Percentiles rank a stretch among this genome's conserved stretches.
Evolutionary conservation across 2,888 invertebrate species (phyloP).

Genomic region (Andrena trimmerana): DNA sequence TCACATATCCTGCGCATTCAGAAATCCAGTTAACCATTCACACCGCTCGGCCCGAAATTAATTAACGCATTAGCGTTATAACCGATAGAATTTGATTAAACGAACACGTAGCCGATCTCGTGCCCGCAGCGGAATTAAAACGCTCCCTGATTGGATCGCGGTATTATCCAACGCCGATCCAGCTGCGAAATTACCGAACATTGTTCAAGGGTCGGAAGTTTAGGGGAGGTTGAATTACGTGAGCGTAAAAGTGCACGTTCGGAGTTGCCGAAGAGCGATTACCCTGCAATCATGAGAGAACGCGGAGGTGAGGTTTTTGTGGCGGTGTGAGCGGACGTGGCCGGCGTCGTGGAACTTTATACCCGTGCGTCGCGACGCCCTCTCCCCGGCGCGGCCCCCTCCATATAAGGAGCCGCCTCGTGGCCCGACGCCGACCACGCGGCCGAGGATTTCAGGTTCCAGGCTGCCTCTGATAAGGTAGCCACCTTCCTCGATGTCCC

Average conservation of each 20-base stretch:
- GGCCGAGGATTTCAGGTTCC: slow-evolving; percentile 54
- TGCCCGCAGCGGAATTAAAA: background rate
- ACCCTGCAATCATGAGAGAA: slow-evolving; percentile 4
- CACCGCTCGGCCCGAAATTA: slow-evolving; percentile 3
- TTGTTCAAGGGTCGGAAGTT: background rate
- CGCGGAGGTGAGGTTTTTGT: slow-evolving; percentile 42
- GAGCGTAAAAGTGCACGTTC: slow-evolving; percentile 9
- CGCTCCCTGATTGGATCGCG: background rate
- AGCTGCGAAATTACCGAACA: background rate
- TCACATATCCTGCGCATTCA: background rate
- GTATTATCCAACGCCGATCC: background rate
- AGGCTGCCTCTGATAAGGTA: slow-evolving; percentile 59
- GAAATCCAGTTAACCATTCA: slow-evolving; percentile 13
- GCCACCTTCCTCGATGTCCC: slow-evolving; percentile 35
- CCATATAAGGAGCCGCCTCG: slow-evolving; percentile 82
- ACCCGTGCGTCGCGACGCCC: slow-evolving; percentile 77
- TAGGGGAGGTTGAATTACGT: background rate
- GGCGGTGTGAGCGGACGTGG: slow-evolving; percentile 41
- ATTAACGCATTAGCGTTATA: slow-evolving; percentile 9
- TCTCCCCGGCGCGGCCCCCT: slow-evolving; percentile 76
- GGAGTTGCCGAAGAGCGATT: slow-evolving; percentile 18
- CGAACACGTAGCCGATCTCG: background rate
- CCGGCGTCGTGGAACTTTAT: slow-evolving; percentile 79
- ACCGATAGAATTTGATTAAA: slow-evolving; percentile 7
- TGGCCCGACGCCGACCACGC: slow-evolving; percentile 65